A percentile compares a stretch with the other conserved stretches of the same genome.
These are phyloP conservation scores for Opisthocomus hoazin DNA, from an alignment of 2,113 vertebrate genomes.

Conservation along the genomic window DNA sequence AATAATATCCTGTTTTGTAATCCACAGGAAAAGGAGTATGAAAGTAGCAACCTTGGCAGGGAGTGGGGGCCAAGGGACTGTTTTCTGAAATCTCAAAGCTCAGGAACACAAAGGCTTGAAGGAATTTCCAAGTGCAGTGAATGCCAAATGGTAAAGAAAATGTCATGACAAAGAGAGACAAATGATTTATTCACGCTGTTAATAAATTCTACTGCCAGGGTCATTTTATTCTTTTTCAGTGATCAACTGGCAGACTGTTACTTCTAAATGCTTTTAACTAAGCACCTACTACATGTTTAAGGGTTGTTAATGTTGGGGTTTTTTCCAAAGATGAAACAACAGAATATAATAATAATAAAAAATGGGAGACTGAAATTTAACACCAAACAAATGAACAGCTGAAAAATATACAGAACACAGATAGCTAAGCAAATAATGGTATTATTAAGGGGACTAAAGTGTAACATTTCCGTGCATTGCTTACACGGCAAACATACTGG, in stretches of 20 bases:
- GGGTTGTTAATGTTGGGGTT: not conserved
- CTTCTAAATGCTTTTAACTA: not conserved
- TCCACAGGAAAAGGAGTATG: conserved; percentile 62
- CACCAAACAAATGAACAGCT: not conserved
- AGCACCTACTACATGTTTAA: not conserved
- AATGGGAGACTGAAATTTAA: not conserved
- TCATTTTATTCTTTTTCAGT: not conserved
- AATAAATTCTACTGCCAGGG: not conserved
- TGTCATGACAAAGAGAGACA: conserved; percentile 12
- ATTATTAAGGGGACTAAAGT: not conserved
- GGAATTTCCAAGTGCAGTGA: conserved; percentile 1
- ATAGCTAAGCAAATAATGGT: not conserved
- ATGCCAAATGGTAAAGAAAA: conserved; percentile 44
- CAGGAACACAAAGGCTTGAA: conserved; percentile 39
- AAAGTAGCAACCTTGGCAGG: conserved; percentile 51
- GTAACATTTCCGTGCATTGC: not conserved
- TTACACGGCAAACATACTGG: not conserved
- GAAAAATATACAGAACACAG: not conserved
- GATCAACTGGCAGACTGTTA: not conserved
- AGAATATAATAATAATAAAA: not conserved
- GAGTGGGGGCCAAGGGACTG: not conserved
- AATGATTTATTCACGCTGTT: not conserved
- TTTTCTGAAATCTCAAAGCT: conserved; percentile 36
- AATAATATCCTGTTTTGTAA: conserved; percentile 65
- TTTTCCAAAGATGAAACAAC: not conserved